A percentile compares a stretch with the other conserved stretches of the same genome.
phyloP scores from a whole-genome alignment of 2,888 invertebrate genomes.

The Melitaea athalia region DNA sequence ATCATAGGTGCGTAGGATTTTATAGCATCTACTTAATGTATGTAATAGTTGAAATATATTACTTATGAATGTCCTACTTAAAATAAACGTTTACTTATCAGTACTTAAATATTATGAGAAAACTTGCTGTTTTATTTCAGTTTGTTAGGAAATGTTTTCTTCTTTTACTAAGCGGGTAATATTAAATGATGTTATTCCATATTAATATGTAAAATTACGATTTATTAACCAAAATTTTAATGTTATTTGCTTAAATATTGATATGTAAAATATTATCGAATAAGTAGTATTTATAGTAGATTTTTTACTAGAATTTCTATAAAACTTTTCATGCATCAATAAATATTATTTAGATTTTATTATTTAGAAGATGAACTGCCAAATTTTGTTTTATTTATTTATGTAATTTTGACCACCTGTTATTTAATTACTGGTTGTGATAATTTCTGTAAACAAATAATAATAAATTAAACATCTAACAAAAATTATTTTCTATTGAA shows the following conservation, averaged over 20 bases:
- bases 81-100: constrained; percentile 22
- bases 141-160: not conserved
- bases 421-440: constrained; percentile 66
- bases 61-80: constrained; percentile 19
- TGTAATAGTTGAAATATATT: constrained; percentile 14
- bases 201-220: constrained; percentile 10
- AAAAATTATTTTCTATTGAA: constrained; percentile 51
- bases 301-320: constrained; percentile 58
- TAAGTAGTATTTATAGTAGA: constrained; percentile 53
- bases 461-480: constrained; percentile 42
- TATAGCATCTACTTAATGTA: constrained; percentile 26
- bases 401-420: constrained; percentile 51
- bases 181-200: constrained; percentile 6
- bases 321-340: constrained; percentile 33
- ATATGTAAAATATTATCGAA: constrained; percentile 28
- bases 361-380: constrained; percentile 12
- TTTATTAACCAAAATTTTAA: constrained; percentile 22
- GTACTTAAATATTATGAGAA: constrained; percentile 30
- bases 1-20: constrained; percentile 32
- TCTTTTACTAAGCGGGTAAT: constrained; percentile 2
- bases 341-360: constrained; percentile 27
- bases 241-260: constrained; percentile 31
- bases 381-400: constrained; percentile 42
- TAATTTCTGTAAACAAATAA: constrained; percentile 53
- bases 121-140: constrained; percentile 1